phyloP scores from a whole-genome alignment of 2,888 invertebrate genomes.

The Acanthacorydalis orientalis region DNA sequence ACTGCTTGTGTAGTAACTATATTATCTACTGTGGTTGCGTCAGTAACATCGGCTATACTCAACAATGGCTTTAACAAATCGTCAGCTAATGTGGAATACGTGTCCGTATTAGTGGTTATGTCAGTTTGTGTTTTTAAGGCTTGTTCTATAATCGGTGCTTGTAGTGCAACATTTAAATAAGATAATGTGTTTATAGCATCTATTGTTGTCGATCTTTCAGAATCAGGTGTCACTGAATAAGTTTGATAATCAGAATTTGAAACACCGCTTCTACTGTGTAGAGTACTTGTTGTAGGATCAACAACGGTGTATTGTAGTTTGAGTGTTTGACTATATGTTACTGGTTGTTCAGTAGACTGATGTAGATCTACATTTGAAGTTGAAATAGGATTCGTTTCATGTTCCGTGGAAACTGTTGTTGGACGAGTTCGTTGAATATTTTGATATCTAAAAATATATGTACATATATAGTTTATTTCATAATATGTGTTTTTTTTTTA shows the following conservation, averaged over 20 bases:
- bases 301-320: not conserved
- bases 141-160: not conserved
- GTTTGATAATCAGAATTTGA: not conserved
- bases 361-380: not conserved
- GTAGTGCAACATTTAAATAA: not conserved
- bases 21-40: not conserved
- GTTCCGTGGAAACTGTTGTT: slow-evolving; percentile 11
- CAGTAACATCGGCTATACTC: not conserved
- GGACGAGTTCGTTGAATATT: slow-evolving; percentile 21
- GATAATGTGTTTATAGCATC: not conserved
- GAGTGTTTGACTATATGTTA: not conserved
- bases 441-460: slow-evolving; percentile 17
- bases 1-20: not conserved
- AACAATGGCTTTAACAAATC: slow-evolving; percentile 2
- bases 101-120: no score
- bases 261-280: not conserved
- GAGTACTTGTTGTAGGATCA: not conserved
- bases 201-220: slow-evolving; percentile 2
- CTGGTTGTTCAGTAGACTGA: not conserved
- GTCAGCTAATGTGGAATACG: not conserved
- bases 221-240: not conserved
- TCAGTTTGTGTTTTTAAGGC: not conserved
- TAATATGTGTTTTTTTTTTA: no score
- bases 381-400: slow-evolving; percentile 3
- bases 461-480: not conserved